These are phyloP conservation scores for Numida meleagris DNA, from an alignment of 2,113 vertebrate species.

Conservation along the genomic window DNA sequence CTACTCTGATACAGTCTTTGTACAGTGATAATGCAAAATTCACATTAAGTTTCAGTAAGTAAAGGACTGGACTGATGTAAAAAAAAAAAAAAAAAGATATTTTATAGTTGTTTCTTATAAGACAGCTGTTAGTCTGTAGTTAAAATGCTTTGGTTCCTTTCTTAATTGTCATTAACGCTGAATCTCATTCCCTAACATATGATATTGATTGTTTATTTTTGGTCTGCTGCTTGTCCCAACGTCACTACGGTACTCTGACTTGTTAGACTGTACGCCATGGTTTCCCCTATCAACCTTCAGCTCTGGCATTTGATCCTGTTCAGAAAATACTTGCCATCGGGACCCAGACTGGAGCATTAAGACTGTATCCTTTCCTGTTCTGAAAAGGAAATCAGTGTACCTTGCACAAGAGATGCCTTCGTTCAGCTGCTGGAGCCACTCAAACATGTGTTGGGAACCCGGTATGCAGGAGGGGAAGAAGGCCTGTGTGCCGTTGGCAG, in stretches of 20 bases:
- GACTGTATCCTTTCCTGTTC: conserved; percentile 95
- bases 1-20: neutral
- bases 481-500: neutral
- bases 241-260: conserved; percentile 44
- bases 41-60: conserved; percentile 1
- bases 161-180: neutral
- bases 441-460: neutral
- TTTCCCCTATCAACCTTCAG: conserved; percentile 97
- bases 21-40: neutral
- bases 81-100: too few relatives aligned
- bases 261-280: conserved; percentile 96
- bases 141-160: conserved; percentile 10
- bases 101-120: neutral
- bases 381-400: neutral
- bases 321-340: conserved; percentile 98
- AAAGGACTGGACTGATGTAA: neutral
- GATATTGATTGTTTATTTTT: conserved; percentile 58
- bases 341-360: conserved; percentile 93
- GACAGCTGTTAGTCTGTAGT: neutral
- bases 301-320: conserved; percentile 98
- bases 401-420: neutral
- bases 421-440: neutral
- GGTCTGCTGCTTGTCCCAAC: conserved; percentile 21
- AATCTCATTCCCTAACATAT: conserved; percentile 16
- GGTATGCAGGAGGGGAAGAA: neutral